phyloP scores from a whole-genome alignment of 2,888 invertebrate genomes.

The Cinara cedri region DNA sequence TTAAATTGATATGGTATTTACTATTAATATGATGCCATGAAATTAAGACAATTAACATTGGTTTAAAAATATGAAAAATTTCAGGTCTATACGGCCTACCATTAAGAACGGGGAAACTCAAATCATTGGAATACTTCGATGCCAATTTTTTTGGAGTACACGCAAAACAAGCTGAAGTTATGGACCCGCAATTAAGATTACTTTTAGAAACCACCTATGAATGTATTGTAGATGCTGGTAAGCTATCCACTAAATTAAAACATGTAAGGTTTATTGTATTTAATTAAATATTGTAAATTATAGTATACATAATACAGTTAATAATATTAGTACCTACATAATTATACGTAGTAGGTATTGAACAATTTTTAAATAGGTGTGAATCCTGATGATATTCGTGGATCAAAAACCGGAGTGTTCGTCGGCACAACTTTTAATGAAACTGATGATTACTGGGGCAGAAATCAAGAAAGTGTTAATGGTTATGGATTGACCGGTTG shows the following conservation, averaged over 20 bases:
- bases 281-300: neutral
- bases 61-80: too few species aligned
- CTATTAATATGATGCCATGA: too few species aligned
- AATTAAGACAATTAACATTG: too few species aligned
- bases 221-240: conserved; percentile 85
- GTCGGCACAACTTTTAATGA: conserved; percentile 92
- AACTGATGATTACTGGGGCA: conserved; percentile 85
- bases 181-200: conserved; percentile 91
- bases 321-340: neutral
- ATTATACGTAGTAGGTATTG: too few species aligned
- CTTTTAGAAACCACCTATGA: conserved; percentile 90
- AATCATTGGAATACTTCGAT: conserved; percentile 81
- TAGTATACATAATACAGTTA: neutral
- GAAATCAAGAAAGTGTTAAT: conserved; percentile 83
- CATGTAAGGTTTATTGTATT: too few species aligned
- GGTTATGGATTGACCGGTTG: conserved; percentile 93
- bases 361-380: conserved; percentile 67
- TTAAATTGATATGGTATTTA: too few species aligned
- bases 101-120: conserved; percentile 80
- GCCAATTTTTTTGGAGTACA: conserved; percentile 90
- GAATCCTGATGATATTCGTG: conserved; percentile 82
- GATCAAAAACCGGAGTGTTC: conserved; percentile 91
- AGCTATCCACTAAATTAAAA: too few species aligned
- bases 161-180: conserved; percentile 87
- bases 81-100: conserved; percentile 80